Base-by-base conservation (phyloP, 2,797 vertebrate species). In the Crenichthys baileyi region DNA sequence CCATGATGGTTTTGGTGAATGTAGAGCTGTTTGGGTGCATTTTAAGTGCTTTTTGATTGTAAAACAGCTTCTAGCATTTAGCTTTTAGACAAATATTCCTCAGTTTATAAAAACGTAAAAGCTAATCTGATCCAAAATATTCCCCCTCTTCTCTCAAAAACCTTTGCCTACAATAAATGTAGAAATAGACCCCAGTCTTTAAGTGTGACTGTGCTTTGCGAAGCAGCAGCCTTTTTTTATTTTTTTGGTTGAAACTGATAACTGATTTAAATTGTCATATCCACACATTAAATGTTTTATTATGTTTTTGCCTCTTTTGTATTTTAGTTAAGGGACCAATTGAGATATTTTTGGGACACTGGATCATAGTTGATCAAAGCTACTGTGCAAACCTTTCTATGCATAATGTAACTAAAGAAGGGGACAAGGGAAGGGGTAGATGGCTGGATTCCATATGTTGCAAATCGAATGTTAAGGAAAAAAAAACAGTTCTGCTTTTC, bases 301-400 rank as follows among this genome's bases (percentile, higher is more conserved):
- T 85, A 18, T 75, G 73, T 82, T 86, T 85, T 79, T 20, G 4
- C 26, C 56, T 20, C 79, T 29, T 90, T 90, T 88, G 56, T 83
- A 82, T 94, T 95, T 93, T 86, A 93, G 89, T 94, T 92, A 87
- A 88, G 94, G 94, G 95, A 96, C 95, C 94, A 96, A 96, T 83
- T 90, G 75, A 90, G 84, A 89, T 87, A 86, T 93, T 88, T 91
- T 89, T 92, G 88, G 90, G 92, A 93, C 88, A 93, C 88, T 87
- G 89, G 93, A 94, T 92, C 90, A 92, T 92, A 92, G 91, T 94
- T 94, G 90, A 93, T 90, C 87, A 85, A 94, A 91, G 89, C 88
- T 94, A 93, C 93, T 91, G 91, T 94, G 93, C 94, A 94, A 95
- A 96, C 92, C 92, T 94, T 94, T 96, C 95, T 96, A 96, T 96